Conservation (phyloP, 2,113 vertebrate genomes). For the Ardeotis arabs region DNA sequence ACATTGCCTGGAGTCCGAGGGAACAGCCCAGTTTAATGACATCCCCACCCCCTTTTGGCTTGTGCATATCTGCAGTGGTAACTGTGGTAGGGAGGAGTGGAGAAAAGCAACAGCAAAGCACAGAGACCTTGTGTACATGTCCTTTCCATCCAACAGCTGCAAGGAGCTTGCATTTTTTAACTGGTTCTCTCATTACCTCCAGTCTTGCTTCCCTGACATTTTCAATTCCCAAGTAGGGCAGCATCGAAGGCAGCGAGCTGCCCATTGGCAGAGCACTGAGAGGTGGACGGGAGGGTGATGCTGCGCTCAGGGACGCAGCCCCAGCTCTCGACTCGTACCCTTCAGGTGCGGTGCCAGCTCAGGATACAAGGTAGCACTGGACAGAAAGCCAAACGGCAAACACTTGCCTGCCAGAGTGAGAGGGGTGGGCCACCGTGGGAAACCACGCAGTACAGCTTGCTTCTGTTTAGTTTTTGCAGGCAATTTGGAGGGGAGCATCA, state of each 20-base stretch:
- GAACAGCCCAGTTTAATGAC: not conserved
- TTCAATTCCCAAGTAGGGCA: not conserved
- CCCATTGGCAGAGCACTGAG: not conserved
- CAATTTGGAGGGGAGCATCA: not conserved
- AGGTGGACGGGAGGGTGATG: fast-evolving
- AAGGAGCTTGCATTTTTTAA: not conserved
- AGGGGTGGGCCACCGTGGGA: not conserved
- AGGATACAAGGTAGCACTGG: fast-evolving
- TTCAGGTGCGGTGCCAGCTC: not conserved
- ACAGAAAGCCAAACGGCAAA: not conserved
- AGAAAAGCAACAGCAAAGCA: fast-evolving
- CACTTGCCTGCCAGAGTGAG: not conserved
- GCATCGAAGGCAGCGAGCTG: not conserved
- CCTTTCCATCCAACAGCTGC: not conserved
- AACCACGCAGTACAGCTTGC: fast-evolving
- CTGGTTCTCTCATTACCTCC: not conserved
- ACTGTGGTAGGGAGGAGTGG: not conserved
- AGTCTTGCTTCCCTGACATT: not conserved
- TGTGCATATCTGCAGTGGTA: fast-evolving
- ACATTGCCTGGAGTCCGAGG: not conserved
- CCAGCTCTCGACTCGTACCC: not conserved
- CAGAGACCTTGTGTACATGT: not conserved
- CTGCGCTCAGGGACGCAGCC: fast-evolving
- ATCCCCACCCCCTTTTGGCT: not conserved
- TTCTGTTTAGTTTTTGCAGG: not conserved